Percentiles rank a stretch among this genome's conserved stretches.
Conservation (phyloP, 2,888 invertebrate genomes). For the Halocaridina rubra region DNA sequence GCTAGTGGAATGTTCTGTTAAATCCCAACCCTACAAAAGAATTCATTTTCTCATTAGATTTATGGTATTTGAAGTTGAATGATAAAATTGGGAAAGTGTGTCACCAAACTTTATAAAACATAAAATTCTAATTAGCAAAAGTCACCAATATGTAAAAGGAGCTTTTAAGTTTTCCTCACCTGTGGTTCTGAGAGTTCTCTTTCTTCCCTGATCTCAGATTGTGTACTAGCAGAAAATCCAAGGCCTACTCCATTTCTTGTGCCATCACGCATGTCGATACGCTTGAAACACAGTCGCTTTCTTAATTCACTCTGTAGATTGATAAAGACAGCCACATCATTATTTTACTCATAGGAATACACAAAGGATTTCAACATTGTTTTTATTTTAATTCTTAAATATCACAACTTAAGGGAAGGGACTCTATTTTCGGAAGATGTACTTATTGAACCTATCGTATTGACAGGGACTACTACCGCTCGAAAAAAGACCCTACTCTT, state of each 20-base stretch:
- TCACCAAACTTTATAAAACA: neutral
- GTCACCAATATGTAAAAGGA: too few relatives aligned
- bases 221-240: conserved; percentile 38
- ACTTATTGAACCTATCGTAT: too few relatives aligned
- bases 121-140: too few relatives aligned
- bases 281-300: neutral
- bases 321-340: too few relatives aligned
- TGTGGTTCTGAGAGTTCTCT: conserved; percentile 34
- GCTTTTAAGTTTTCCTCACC: neutral
- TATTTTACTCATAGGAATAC: too few relatives aligned
- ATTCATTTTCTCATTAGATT: too few relatives aligned
- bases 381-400: too few relatives aligned
- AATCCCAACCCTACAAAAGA: conserved; percentile 6
- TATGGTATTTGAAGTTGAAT: neutral
- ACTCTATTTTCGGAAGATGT: too few relatives aligned
- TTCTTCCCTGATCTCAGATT: conserved; percentile 40
- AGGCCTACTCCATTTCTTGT: conserved; percentile 6
- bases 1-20: conserved; percentile 16
- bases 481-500: too few relatives aligned
- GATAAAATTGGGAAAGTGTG: neutral
- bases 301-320: conserved; percentile 34
- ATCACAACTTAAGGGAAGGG: too few relatives aligned
- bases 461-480: too few relatives aligned
- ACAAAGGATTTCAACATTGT: too few relatives aligned
- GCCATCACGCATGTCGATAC: neutral